Conservation (phyloP, 2,797 vertebrate species). For the Spinus pinus region DNA sequence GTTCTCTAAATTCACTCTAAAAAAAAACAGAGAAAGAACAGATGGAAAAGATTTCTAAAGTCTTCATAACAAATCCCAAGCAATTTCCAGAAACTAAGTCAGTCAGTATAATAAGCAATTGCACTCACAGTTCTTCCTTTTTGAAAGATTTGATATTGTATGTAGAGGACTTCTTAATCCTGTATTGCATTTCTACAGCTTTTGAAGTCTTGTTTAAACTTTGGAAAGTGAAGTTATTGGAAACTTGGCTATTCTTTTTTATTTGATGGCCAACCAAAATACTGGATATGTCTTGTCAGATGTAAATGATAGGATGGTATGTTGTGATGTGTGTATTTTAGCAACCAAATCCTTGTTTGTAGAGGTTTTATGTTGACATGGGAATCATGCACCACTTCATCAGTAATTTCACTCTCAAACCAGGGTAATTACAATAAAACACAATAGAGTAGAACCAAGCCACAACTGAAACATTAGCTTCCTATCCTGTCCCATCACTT, state of each 20-base stretch:
- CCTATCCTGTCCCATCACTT: constrained; percentile 29
- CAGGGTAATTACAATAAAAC: constrained; percentile 66
- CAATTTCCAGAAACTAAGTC: constrained; percentile 44
- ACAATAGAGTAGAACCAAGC: constrained; percentile 60
- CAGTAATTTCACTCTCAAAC: constrained; percentile 64
- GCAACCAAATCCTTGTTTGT: constrained; percentile 63
- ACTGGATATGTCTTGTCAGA: constrained; percentile 62
- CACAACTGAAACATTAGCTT: constrained; percentile 59
- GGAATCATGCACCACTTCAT: constrained; percentile 69
- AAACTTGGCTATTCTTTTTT: constrained; percentile 34
- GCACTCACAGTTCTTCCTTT: not conserved
- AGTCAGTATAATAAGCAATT: constrained; percentile 25
- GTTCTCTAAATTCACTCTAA: not conserved
- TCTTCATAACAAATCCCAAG: constrained; percentile 5
- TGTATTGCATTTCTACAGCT: constrained; percentile 36
- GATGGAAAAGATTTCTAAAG: constrained; percentile 51
- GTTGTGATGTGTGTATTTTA: constrained; percentile 56
- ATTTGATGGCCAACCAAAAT: constrained; percentile 54
- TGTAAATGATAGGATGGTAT: constrained; percentile 57
- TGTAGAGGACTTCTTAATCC: constrained; percentile 2
- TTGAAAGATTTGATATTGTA: constrained; percentile 16
- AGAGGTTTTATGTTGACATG: constrained; percentile 67
- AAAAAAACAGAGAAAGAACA: constrained; percentile 21
- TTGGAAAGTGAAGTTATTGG: constrained; percentile 56
- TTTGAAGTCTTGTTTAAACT: constrained; percentile 35